A percentile compares a stretch with the other conserved stretches of the same genome.
These are phyloP conservation scores for Pyrocoelia pectoralis DNA, from an alignment of 2,888 invertebrate species.

Conservation along the genomic window DNA sequence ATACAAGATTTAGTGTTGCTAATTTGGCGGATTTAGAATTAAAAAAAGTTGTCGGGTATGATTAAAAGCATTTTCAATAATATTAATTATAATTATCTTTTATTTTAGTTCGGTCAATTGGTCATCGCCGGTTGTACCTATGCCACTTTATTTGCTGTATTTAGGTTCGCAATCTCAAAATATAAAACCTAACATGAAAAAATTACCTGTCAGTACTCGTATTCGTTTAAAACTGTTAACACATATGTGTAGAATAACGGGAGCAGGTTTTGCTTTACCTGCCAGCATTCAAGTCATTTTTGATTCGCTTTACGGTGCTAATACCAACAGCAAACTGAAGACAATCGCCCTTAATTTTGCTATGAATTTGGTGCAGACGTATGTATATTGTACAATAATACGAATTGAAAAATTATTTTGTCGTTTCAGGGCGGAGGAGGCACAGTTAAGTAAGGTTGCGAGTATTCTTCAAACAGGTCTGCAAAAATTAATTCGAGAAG, in stretches of 20 bases:
- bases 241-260: conserved; percentile 78
- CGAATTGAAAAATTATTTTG: background rate
- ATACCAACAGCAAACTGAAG: conserved; percentile 84
- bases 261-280: conserved; percentile 76
- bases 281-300: conserved; percentile 88
- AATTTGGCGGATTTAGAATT: conserved; percentile 87
- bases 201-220: conserved; percentile 81
- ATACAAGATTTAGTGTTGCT: conserved; percentile 88
- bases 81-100: conserved; percentile 10
- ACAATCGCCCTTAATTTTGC: conserved; percentile 83
- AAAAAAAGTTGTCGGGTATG: conserved; percentile 76
- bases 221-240: conserved; percentile 86
- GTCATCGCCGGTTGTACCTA: conserved; percentile 72
- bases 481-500: conserved; percentile 74
- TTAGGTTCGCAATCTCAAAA: conserved; percentile 72
- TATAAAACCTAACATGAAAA: conserved; percentile 71
- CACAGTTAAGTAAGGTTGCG: conserved; percentile 70
- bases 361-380: conserved; percentile 82
- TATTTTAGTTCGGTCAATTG: conserved; percentile 77
- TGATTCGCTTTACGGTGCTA: conserved; percentile 84
- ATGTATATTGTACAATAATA: conserved; percentile 54
- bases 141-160: conserved; percentile 82
- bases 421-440: conserved; percentile 66
- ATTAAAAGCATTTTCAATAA: background rate
- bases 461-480: conserved; percentile 78